Conservation (phyloP, 2,113 vertebrate species). For the Nestor notabilis region DNA sequence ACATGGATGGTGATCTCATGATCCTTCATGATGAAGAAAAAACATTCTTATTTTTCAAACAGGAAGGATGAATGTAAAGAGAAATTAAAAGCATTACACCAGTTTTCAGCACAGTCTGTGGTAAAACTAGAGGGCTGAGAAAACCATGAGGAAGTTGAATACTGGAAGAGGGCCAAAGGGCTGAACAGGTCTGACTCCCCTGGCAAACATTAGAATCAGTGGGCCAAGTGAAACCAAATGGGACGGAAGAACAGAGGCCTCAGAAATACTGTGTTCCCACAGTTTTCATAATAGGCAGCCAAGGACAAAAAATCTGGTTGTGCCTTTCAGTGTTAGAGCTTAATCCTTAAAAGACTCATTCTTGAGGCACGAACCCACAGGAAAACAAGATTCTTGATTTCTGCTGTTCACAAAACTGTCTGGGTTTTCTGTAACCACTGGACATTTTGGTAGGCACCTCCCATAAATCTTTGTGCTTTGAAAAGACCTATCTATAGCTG, state of each 20-base stretch:
- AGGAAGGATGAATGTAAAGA: neutral
- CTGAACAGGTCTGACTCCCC: neutral
- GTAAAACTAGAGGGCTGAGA: neutral
- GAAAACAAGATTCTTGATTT: neutral
- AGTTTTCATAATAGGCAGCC: neutral
- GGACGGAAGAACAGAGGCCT: neutral
- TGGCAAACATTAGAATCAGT: neutral
- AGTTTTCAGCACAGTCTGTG: neutral
- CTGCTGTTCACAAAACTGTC: neutral
- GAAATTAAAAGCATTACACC: neutral
- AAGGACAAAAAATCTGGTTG: neutral
- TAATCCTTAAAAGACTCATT: neutral
- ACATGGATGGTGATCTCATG: neutral
- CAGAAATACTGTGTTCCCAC: neutral
- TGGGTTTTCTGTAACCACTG: neutral
- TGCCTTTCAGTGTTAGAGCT: neutral
- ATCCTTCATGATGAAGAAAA: neutral
- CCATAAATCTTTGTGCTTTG: neutral
- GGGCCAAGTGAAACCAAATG: neutral
- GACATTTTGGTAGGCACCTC: neutral
- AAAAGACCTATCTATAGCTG: neutral
- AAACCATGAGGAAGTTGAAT: neutral
- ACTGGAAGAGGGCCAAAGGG: neutral
- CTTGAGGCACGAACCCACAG: neutral
- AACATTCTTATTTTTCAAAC: neutral